phyloP scores from a whole-genome alignment of 2,113 vertebrate genomes.

The Psittacula cyanocephala region DNA sequence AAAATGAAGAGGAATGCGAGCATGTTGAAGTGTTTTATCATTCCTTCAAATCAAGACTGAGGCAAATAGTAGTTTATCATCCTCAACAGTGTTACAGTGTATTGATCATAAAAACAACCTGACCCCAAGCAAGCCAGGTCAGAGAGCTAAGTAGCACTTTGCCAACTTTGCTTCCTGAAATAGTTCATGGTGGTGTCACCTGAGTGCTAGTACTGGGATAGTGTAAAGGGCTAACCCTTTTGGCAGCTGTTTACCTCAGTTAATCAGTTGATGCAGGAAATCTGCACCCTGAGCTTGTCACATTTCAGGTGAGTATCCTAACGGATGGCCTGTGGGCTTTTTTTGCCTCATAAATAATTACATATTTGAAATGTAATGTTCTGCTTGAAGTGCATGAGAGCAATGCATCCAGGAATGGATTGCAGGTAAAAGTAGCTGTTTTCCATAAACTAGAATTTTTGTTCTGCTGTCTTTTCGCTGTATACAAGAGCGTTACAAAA shows the following conservation, averaged over 20 bases:
- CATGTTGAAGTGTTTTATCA: neutral
- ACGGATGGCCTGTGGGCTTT: neutral
- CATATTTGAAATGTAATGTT: neutral
- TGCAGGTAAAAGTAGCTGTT: neutral
- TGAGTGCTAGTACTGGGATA: neutral
- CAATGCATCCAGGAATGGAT: neutral
- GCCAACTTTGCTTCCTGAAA: neutral
- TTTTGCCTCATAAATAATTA: neutral
- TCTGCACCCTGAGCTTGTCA: neutral
- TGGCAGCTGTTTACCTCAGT: neutral
- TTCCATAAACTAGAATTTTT: neutral
- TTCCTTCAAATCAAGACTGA: neutral
- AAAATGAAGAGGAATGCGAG: neutral
- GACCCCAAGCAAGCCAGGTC: neutral
- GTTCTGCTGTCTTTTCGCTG: neutral
- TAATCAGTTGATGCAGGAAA: neutral
- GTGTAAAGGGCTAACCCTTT: neutral
- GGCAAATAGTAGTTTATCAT: neutral
- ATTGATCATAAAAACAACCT: neutral
- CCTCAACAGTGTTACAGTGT: neutral
- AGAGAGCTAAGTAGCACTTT: neutral
- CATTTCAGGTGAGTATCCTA: neutral
- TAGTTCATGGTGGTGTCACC: neutral
- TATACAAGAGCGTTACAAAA: neutral
- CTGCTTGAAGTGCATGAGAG: neutral